A percentile compares a stretch with the other conserved stretches of the same genome.
Conservation (phyloP, 2,888 invertebrate species). For the Micoletzkya japonica region DNA sequence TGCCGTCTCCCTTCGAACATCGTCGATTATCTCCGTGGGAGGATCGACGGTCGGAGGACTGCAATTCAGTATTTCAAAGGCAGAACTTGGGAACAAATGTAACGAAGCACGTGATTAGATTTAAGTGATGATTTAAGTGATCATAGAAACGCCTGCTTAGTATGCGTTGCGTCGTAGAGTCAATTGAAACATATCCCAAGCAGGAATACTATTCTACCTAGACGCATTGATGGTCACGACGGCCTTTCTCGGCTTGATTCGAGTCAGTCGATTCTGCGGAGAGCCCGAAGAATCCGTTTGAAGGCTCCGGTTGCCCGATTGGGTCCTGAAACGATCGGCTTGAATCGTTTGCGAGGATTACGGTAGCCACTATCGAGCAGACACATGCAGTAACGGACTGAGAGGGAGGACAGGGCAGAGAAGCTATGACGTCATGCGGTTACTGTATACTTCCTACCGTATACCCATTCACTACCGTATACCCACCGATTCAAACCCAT, state of each 20-base stretch:
- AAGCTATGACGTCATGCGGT: background rate
- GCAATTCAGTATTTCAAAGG: background rate
- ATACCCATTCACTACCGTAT: background rate
- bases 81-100: no score
- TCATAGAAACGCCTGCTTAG: no score
- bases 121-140: no score
- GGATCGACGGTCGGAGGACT: background rate
- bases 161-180: background rate
- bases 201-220: no score
- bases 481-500: constrained; percentile 1
- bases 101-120: no score
- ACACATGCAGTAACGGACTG: constrained; percentile 8
- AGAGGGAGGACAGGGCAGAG: background rate
- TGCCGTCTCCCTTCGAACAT: background rate
- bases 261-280: constrained; percentile 37
- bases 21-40: background rate
- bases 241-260: constrained; percentile 39
- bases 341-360: background rate
- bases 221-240: constrained; percentile 43
- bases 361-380: background rate
- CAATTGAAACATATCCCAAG: no score
- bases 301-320: constrained; percentile 31
- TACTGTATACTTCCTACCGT: background rate
- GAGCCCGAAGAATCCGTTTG: constrained; percentile 37
- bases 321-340: background rate